phyloP scores from a whole-genome alignment of 2,113 vertebrate species.

The Aegithalos caudatus region DNA sequence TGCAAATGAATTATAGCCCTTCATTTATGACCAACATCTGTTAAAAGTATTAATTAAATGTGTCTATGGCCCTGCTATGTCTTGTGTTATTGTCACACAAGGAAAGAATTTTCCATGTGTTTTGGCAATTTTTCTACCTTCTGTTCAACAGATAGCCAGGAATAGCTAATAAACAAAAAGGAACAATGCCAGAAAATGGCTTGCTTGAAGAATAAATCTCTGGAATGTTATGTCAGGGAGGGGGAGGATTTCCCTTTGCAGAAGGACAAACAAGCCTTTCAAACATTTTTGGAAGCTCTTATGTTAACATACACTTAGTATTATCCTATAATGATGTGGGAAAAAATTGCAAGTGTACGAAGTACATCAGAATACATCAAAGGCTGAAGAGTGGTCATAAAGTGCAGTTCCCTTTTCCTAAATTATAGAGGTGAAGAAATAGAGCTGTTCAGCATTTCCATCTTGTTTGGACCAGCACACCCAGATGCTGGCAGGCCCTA shows the following conservation, averaged over 20 bases:
- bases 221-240: background rate
- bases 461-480: background rate
- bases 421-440: background rate
- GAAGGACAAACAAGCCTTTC: conserved; percentile 23
- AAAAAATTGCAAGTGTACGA: background rate
- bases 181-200: background rate
- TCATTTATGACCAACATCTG: background rate
- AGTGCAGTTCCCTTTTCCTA: background rate
- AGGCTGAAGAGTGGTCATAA: background rate
- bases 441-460: background rate
- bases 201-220: background rate
- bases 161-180: background rate
- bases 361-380: background rate
- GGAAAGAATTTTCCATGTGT: background rate
- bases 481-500: background rate
- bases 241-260: conserved; percentile 4
- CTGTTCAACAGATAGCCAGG: background rate
- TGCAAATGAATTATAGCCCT: background rate
- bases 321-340: background rate
- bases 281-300: background rate
- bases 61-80: background rate
- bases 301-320: background rate
- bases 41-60: background rate
- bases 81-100: background rate
- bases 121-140: background rate